Conservation (phyloP, 2,113 vertebrate genomes). For the Hippolais icterina region DNA sequence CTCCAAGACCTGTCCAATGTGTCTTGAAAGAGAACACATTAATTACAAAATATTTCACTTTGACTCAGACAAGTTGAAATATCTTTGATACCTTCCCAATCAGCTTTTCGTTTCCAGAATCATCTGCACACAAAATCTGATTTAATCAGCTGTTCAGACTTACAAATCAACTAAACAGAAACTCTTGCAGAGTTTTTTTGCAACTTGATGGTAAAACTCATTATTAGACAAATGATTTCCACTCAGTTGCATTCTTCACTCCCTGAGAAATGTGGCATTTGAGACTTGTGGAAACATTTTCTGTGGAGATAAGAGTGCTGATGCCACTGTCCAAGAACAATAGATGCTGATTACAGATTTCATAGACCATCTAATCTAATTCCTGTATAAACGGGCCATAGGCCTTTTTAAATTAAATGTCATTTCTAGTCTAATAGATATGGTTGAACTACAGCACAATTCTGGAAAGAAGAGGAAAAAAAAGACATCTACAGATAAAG, state of each 20-base stretch:
- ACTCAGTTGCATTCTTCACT: not conserved
- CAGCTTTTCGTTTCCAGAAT: not conserved
- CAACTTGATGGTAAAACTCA: not conserved
- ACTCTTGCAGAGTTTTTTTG: not conserved
- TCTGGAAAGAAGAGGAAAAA: not conserved
- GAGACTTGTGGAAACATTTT: conserved; percentile 13
- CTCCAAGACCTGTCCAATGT: not conserved
- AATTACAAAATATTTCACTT: not conserved
- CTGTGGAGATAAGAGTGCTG: not conserved
- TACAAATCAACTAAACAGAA: not conserved
- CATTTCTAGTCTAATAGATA: not conserved
- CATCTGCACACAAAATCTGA: not conserved
- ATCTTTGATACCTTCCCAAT: not conserved
- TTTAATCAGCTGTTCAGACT: not conserved
- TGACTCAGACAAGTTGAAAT: not conserved
- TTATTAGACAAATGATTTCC: not conserved
- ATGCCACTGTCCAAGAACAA: conserved; percentile 40
- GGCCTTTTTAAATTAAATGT: not conserved
- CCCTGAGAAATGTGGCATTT: not conserved
- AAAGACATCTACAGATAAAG: not conserved
- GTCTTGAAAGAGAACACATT: not conserved
- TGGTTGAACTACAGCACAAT: not conserved
- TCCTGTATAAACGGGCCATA: conserved; percentile 18
- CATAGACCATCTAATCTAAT: not conserved
- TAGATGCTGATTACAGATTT: not conserved